Base-by-base conservation (phyloP, 2,888 invertebrate species). In the Cheilosia impressa region DNA sequence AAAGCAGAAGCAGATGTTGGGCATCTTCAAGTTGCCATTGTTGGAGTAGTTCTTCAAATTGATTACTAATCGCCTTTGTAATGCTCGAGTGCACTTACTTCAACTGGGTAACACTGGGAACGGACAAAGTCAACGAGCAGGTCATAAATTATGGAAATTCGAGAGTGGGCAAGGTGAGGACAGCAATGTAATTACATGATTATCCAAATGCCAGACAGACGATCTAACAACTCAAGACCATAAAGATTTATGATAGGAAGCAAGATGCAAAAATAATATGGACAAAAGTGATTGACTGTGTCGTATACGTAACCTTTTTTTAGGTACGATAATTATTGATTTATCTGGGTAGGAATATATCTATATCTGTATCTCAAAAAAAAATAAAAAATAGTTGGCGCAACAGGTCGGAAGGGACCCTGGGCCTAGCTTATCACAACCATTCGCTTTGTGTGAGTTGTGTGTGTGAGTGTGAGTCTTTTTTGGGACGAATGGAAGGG, bases 71-170 rank as follows among this genome's bases (percentile, higher is more conserved):
- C n/a, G 3, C 17, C 2, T 55, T 47, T 63, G 27, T 47, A 63
- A 34, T 34, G 47, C 17, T 27, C 27, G 7, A 34, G 34, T 1
- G 22, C 7, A 31, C 13, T 19, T 19, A 19, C 63, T 47, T 27
- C 24, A 45, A 24, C 17, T 43, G 38, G 13, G 38, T 13, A 10
- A 15, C n/a, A 17, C n/a, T 19, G 31, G 19, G 13, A 2, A 58
- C 22, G 13, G 19, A 13, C 5, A 10, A 31, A 38, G 38, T n/a
- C 57, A 19, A 13, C 17, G 13, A 27, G 34, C 13, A 19, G 19
- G 24, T 34, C 13, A 17, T 47, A 38, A 52, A 22, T 50, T 65
- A 24, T 50, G 22, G n/a, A 22, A 63, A 27, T 63, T 47, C 31
- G 13, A 31, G 13, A 31, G 19, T 31, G 27, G 22, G 22, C 27